These are phyloP conservation scores for Bolinopsis microptera DNA, from an alignment of 37 sponge, comb jelly and placozoan species.

Conservation along the genomic window DNA sequence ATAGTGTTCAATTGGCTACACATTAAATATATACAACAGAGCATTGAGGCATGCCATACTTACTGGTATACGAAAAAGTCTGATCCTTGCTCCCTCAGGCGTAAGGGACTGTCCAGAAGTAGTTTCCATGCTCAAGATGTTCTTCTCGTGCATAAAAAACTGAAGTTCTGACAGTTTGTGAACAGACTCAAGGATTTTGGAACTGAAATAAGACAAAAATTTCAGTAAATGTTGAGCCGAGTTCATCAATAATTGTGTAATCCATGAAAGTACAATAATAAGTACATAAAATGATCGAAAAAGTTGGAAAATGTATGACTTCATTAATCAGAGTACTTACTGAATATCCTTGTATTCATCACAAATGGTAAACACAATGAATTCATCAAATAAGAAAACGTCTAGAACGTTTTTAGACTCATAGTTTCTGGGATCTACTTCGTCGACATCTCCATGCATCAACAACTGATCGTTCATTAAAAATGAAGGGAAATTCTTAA, in stretches of 20 bases:
- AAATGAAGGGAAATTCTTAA: conserved; percentile 2
- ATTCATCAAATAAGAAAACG: conserved; percentile 47
- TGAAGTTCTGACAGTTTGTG: not conserved
- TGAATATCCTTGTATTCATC: not conserved
- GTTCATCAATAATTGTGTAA: too few species aligned
- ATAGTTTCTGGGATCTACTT: not conserved
- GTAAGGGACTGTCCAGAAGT: not conserved
- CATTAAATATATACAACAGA: too few species aligned
- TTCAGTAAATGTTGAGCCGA: too few species aligned
- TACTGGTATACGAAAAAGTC: not conserved
- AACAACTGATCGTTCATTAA: conserved; percentile 1
- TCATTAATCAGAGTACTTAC: conserved; percentile 9
- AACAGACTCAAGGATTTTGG: not conserved
- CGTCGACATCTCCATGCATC: conserved; percentile 23
- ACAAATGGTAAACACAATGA: not conserved
- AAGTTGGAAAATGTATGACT: too few species aligned
- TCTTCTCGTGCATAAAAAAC: not conserved
- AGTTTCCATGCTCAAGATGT: conserved; percentile 5
- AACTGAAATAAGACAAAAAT: conserved; percentile 45
- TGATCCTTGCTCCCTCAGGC: not conserved
- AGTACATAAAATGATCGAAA: too few species aligned
- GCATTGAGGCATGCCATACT: too few species aligned
- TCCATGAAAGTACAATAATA: too few species aligned
- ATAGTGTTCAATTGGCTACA: too few species aligned
- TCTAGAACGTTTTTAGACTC: not conserved